These are phyloP conservation scores for Orchestes rusci DNA, from an alignment of 2,888 invertebrate genomes.

Conservation along the genomic window DNA sequence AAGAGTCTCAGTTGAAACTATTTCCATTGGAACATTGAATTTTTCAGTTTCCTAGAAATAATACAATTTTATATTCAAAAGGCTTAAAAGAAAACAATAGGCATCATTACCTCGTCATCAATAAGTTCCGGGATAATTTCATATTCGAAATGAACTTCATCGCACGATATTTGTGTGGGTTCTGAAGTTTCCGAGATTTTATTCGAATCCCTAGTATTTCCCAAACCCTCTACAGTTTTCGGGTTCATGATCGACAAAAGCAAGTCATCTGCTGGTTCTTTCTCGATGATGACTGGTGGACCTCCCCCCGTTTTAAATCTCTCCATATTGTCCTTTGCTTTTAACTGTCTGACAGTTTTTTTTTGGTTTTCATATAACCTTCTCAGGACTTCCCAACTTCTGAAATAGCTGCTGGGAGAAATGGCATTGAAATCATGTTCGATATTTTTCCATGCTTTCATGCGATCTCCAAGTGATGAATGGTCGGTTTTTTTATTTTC, in stretches of 20 bases:
- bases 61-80: too few relatives aligned
- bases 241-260: conserved; percentile 2
- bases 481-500: not conserved
- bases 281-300: too few relatives aligned
- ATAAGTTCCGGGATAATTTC: too few relatives aligned
- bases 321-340: not conserved
- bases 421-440: conserved; percentile 1
- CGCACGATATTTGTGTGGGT: too few relatives aligned
- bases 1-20: too few relatives aligned
- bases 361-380: not conserved
- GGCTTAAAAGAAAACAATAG: too few relatives aligned
- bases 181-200: too few relatives aligned
- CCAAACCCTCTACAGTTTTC: not conserved
- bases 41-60: too few relatives aligned
- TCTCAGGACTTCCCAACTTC: not conserved
- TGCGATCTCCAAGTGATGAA: not conserved
- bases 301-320: conserved; percentile 1
- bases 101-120: too few relatives aligned
- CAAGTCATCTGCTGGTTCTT: too few relatives aligned
- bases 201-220: conserved; percentile 1
- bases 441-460: not conserved
- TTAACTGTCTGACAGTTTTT: not conserved
- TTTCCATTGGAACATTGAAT: too few relatives aligned
- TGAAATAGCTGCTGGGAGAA: conserved; percentile 1
- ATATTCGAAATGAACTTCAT: too few relatives aligned